Conservation (phyloP, 2,113 vertebrate genomes). For the Pitta sordida region DNA sequence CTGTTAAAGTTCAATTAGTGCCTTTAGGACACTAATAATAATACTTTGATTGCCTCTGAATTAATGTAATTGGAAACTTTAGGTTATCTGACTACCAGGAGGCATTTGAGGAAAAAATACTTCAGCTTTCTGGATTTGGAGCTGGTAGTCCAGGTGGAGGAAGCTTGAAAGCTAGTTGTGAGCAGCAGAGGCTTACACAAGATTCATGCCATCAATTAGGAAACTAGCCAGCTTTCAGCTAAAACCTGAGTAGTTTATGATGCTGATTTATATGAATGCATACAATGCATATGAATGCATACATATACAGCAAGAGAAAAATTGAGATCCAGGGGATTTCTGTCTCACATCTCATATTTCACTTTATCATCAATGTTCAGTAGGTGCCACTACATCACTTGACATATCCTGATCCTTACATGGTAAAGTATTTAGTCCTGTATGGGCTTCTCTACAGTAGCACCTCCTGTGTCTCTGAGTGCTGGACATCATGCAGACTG, state of each 20-base stretch:
- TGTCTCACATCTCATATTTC: background rate
- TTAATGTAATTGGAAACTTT: background rate
- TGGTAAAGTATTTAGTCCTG: background rate
- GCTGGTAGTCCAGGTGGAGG: background rate
- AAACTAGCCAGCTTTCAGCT: background rate
- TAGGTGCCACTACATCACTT: background rate
- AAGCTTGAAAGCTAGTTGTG: background rate
- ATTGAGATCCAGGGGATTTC: background rate
- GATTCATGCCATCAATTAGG: background rate
- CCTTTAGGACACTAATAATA: background rate
- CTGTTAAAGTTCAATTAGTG: background rate
- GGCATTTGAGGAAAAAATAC: background rate
- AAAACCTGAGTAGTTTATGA: background rate
- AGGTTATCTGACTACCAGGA: background rate
- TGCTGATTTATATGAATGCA: background rate
- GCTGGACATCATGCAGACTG: constrained; percentile 17
- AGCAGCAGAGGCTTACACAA: background rate
- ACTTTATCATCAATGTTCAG: background rate
- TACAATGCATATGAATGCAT: no score
- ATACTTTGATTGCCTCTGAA: background rate
- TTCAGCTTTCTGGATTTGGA: background rate
- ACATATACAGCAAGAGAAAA: background rate
- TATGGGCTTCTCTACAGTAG: no score
- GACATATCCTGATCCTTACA: background rate
- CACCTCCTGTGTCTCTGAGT: background rate